A percentile compares a stretch with the other conserved stretches of the same genome.
These are phyloP conservation scores for Sebastes baramenuke DNA, from an alignment of 2,797 vertebrate genomes.

Conservation along the genomic window DNA sequence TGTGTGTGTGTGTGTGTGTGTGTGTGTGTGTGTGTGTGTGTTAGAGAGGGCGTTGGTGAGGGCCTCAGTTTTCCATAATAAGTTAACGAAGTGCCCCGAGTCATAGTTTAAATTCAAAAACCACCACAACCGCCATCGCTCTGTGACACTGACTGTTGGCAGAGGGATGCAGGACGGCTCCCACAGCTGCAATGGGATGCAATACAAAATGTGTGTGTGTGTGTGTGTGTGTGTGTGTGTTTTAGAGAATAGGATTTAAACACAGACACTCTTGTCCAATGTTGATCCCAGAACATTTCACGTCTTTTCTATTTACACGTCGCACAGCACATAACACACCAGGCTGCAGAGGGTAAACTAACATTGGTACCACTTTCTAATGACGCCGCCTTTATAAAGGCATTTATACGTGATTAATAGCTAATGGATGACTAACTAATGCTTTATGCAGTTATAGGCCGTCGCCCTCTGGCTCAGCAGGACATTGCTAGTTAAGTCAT, in stretches of 20 bases:
- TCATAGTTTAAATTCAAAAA: constrained; percentile 80
- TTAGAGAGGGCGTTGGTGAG: constrained; percentile 41
- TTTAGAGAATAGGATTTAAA: not conserved
- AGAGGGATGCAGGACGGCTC: constrained; percentile 45
- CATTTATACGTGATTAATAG: not conserved
- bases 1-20: not conserved
- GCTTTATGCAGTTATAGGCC: no score
- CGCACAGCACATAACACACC: not conserved
- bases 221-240: not conserved
- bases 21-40: constrained; percentile 37
- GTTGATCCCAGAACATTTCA: not conserved
- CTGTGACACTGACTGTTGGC: constrained; percentile 62
- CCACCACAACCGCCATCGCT: constrained; percentile 50
- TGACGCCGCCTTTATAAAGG: not conserved
- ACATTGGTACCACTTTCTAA: not conserved
- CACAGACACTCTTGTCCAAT: not conserved
- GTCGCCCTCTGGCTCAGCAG: not conserved
- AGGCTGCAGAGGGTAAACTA: not conserved
- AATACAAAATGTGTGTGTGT: not conserved
- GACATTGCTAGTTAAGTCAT: not conserved
- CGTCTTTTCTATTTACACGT: not conserved
- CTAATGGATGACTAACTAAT: not conserved
- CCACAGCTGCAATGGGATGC: constrained; percentile 15
- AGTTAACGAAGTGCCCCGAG: constrained; percentile 85
- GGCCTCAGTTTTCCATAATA: constrained; percentile 88